Percentiles rank a stretch among this genome's conserved stretches.
phyloP scores from a whole-genome alignment of 2,888 invertebrate species.

The Archaeoteleia sp. region DNA sequence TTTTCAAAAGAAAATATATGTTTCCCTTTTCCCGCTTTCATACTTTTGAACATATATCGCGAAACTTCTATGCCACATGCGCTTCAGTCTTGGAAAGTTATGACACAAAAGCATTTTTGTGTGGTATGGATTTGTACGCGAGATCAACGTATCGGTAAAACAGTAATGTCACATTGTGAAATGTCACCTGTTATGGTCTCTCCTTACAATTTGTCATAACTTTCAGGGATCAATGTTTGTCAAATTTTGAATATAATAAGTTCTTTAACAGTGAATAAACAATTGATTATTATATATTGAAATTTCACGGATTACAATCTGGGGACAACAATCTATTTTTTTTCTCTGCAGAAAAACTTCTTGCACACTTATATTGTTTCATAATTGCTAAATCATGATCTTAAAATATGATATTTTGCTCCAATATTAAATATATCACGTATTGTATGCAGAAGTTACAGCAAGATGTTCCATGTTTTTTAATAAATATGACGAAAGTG shows the following conservation, averaged over 20 bases:
- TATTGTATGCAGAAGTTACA: not conserved
- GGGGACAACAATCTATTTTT: too few relatives aligned
- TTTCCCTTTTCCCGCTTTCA: not conserved
- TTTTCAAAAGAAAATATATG: constrained; percentile 2
- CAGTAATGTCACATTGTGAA: too few relatives aligned
- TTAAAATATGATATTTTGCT: constrained; percentile 2
- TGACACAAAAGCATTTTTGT: not conserved
- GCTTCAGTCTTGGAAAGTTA: not conserved
- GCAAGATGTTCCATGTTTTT: constrained; percentile 8
- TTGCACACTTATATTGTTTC: too few relatives aligned
- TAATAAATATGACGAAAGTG: constrained; percentile 21
- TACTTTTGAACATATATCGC: not conserved
- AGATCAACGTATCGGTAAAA: too few relatives aligned
- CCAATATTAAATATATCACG: not conserved
- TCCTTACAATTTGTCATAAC: too few relatives aligned
- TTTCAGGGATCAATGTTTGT: not conserved
- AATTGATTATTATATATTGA: too few relatives aligned
- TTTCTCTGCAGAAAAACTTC: too few relatives aligned
- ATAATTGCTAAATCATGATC: too few relatives aligned
- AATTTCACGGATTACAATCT: too few relatives aligned
- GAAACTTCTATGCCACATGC: not conserved
- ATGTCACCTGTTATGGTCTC: too few relatives aligned
- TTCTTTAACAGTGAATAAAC: too few relatives aligned
- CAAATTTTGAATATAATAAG: not conserved
- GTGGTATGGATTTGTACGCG: too few relatives aligned